Evolutionary conservation across 2,113 vertebrate species (phyloP).

Genomic region (Todiramphus chloris): DNA sequence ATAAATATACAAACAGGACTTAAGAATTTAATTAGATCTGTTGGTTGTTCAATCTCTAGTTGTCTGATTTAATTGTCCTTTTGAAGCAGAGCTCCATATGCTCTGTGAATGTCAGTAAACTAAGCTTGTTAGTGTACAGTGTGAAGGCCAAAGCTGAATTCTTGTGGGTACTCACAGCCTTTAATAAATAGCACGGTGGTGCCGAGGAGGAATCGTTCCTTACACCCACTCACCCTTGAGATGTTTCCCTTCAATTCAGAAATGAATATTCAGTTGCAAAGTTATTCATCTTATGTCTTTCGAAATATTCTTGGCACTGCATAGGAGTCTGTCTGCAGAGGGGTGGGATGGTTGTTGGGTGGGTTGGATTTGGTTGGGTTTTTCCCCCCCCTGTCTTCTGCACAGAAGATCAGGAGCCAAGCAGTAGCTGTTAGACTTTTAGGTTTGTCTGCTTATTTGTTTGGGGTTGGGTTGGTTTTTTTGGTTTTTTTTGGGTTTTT

Average conservation of each 20-base stretch:
- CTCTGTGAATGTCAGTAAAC: slow-evolving; percentile 26
- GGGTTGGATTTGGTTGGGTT: not conserved
- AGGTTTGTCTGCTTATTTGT: not conserved
- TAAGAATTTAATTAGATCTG: slow-evolving; percentile 36
- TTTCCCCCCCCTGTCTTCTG: not conserved
- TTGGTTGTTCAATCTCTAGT: slow-evolving; percentile 25
- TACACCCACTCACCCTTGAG: slow-evolving; percentile 36
- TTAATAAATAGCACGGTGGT: not conserved
- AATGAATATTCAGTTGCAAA: slow-evolving; percentile 52
- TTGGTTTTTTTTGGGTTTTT: not conserved
- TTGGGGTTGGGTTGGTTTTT: not conserved
- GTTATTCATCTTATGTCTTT: slow-evolving; percentile 48
- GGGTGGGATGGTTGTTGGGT: not conserved
- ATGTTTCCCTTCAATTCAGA: slow-evolving; percentile 56
- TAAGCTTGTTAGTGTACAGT: slow-evolving; percentile 36
- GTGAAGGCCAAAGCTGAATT: slow-evolving; percentile 28
- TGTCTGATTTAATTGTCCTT: slow-evolving; percentile 40
- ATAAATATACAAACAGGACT: slow-evolving; percentile 22
- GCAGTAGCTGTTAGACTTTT: slow-evolving; percentile 15
- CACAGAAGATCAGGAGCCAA: not conserved
- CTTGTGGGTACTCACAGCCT: slow-evolving; percentile 32
- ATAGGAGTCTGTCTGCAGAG: slow-evolving; percentile 23
- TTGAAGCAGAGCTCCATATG: slow-evolving; percentile 30
- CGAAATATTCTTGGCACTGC: slow-evolving; percentile 34
- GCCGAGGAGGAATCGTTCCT: slow-evolving; percentile 7